These are phyloP conservation scores for Podargus strigoides DNA, from an alignment of 2,797 vertebrate species.

Conservation along the genomic window DNA sequence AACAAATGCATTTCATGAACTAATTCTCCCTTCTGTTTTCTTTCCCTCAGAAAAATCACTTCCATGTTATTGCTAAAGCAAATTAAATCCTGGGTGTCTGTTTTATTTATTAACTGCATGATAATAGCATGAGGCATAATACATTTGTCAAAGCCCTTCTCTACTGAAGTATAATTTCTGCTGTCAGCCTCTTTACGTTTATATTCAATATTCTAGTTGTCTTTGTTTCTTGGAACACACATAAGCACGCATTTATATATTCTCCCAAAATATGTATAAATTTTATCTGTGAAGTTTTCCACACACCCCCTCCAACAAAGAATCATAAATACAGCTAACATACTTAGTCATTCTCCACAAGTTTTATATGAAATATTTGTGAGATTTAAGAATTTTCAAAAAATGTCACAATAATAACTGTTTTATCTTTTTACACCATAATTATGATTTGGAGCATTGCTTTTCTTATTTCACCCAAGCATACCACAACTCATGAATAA, in stretches of 20 bases:
- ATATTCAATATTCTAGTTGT: neutral
- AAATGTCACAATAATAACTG: conserved; percentile 66
- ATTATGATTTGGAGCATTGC: conserved; percentile 73
- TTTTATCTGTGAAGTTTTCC: neutral
- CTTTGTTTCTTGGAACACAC: conserved; percentile 11
- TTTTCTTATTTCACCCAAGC: conserved; percentile 79
- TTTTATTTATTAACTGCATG: conserved; percentile 56
- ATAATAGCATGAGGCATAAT: conserved; percentile 5
- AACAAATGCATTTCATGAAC: neutral
- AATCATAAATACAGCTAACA: neutral
- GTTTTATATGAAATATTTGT: conserved; percentile 44
- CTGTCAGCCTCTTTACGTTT: conserved; percentile 14
- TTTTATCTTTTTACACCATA: conserved; percentile 71
- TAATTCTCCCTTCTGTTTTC: neutral
- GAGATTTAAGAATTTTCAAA: conserved; percentile 53
- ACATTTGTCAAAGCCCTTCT: conserved; percentile 16
- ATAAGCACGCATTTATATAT: neutral
- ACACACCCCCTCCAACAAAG: neutral
- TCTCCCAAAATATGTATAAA: neutral
- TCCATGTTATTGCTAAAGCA: conserved; percentile 1
- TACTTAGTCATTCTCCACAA: neutral
- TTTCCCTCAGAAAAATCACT: conserved; percentile 16
- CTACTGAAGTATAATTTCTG: neutral
- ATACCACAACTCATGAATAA: conserved; percentile 90
- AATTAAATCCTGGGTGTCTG: conserved; percentile 38